Evolutionary conservation across 2,888 invertebrate genomes (phyloP).

Genomic region (Aspidiotus destructor): DNA sequence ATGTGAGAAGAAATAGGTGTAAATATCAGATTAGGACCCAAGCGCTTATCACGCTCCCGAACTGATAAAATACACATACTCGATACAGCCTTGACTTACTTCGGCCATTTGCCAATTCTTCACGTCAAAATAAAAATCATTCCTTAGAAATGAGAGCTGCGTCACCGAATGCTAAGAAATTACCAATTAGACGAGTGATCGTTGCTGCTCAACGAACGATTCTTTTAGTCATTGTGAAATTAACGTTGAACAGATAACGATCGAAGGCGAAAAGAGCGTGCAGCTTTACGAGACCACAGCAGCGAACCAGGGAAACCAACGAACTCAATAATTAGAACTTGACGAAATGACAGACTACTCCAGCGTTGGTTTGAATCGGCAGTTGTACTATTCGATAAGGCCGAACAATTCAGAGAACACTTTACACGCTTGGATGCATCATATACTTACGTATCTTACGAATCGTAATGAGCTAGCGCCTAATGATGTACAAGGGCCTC

Average conservation of each 20-base stretch:
- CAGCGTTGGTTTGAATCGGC: conserved; percentile 19
- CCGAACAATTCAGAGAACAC: conserved; percentile 22
- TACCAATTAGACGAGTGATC: too few species aligned
- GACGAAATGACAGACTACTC: conserved; percentile 13
- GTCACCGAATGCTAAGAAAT: too few species aligned
- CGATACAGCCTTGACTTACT: too few species aligned
- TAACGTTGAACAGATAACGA: background rate
- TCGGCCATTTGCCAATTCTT: too few species aligned
- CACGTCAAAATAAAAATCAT: too few species aligned
- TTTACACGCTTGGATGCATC: conserved; percentile 24
- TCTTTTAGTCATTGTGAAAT: background rate
- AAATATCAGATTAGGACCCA: too few species aligned
- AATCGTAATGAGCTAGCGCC: background rate
- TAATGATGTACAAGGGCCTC: conserved; percentile 17
- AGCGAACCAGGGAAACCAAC: conserved; percentile 6
- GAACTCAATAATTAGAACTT: background rate
- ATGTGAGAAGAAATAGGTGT: too few species aligned
- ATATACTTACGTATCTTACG: conserved; percentile 19
- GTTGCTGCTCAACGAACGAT: too few species aligned
- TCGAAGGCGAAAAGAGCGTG: background rate
- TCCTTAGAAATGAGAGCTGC: too few species aligned
- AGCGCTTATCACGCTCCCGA: too few species aligned
- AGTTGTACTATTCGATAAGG: conserved; percentile 26
- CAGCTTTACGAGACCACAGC: conserved; percentile 4
- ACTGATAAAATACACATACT: too few species aligned